Evolutionary conservation across 2,113 vertebrate genomes (phyloP).

Genomic region (Phainopepla nitens): DNA sequence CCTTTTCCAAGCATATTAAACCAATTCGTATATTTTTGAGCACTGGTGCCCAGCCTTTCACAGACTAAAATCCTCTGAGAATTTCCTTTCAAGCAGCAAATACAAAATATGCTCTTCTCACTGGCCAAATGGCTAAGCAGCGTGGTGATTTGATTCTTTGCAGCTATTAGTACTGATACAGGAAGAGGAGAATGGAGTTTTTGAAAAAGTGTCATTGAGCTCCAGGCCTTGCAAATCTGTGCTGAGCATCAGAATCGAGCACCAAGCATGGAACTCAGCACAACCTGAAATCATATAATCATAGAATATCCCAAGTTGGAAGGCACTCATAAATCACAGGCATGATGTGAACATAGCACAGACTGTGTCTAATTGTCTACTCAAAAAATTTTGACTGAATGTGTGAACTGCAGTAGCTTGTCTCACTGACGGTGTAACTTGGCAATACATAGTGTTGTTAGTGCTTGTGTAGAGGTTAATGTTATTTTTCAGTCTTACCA

Average conservation of each 20-base stretch:
- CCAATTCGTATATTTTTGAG: neutral
- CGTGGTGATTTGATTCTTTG: neutral
- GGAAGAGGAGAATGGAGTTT: neutral
- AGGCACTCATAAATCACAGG: neutral
- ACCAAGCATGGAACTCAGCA: neutral
- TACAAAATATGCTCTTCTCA: neutral
- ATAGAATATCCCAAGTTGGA: neutral
- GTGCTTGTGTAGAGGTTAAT: neutral
- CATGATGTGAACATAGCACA: neutral
- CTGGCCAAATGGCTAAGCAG: neutral
- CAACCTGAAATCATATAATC: neutral
- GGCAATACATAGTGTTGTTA: neutral
- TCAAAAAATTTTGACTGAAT: neutral
- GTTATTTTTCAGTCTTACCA: neutral
- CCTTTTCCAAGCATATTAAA: constrained; percentile 3
- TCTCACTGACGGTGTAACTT: neutral
- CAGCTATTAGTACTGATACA: neutral
- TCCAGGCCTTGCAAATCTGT: neutral
- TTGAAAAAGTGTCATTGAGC: neutral
- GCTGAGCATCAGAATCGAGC: neutral
- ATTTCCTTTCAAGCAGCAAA: neutral
- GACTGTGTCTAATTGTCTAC: neutral
- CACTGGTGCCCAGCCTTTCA: neutral
- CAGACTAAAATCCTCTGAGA: neutral
- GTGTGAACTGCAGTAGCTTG: neutral